These are phyloP conservation scores for Sylvia atricapilla DNA, from an alignment of 2,113 vertebrate species.

Conservation along the genomic window DNA sequence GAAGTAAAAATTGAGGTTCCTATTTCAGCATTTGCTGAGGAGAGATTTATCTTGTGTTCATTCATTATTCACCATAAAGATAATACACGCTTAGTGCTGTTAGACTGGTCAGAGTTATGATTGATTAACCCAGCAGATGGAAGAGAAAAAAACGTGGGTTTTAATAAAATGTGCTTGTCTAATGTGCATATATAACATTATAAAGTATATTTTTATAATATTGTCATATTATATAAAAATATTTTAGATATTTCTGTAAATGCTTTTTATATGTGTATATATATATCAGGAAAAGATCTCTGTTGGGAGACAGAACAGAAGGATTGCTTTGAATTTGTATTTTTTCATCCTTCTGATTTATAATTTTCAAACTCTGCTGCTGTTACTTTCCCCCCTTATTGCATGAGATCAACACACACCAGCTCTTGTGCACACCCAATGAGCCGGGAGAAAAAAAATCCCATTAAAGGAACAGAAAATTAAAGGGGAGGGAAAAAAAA, in stretches of 20 bases:
- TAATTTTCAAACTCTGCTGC: neutral
- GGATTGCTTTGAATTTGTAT: neutral
- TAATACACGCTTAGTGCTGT: neutral
- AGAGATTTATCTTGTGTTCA: neutral
- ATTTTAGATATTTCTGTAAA: neutral
- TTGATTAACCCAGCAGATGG: neutral
- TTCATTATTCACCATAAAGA: neutral
- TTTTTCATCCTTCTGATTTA: neutral
- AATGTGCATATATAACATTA: neutral
- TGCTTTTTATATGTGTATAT: neutral
- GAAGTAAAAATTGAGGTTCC: neutral
- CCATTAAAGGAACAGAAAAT: neutral
- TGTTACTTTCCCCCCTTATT: neutral
- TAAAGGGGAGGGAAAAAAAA: fast-evolving
- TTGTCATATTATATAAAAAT: neutral
- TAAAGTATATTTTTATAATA: neutral
- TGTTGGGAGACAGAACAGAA: neutral
- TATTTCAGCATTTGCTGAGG: neutral
- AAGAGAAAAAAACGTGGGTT: neutral
- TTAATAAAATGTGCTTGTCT: neutral
- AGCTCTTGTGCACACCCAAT: neutral
- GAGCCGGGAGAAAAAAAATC: neutral
- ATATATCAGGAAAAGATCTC: neutral
- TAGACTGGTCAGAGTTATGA: neutral
- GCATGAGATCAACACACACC: fast-evolving